A percentile compares a stretch with the other conserved stretches of the same genome.
These are phyloP conservation scores for Atopsyche davidsoni DNA, from an alignment of 1,140 invertebrate genomes.

Conservation along the genomic window DNA sequence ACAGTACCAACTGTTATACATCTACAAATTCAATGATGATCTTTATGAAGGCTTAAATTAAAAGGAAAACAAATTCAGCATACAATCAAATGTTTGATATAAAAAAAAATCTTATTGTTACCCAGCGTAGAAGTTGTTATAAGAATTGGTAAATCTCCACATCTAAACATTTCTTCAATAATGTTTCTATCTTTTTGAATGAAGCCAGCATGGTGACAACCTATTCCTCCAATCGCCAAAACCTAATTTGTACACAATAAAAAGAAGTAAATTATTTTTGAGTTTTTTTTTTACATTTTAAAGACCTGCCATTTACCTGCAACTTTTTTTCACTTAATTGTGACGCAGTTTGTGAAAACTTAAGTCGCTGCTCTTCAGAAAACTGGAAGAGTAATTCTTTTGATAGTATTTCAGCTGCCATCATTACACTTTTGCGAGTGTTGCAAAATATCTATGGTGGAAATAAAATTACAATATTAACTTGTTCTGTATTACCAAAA, in stretches of 20 bases:
- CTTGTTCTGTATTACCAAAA: background rate
- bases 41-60: too few species aligned
- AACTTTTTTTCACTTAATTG: slow-evolving; percentile 56
- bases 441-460: slow-evolving; percentile 72
- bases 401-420: slow-evolving; percentile 58
- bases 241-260: slow-evolving; percentile 25
- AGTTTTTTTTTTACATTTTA: background rate
- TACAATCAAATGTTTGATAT: too few species aligned
- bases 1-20: too few species aligned
- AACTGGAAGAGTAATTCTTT: slow-evolving; percentile 54
- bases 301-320: slow-evolving; percentile 42
- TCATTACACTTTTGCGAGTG: slow-evolving; percentile 65
- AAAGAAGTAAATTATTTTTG: background rate
- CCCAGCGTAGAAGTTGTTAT: slow-evolving; percentile 63
- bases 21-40: too few species aligned
- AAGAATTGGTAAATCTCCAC: slow-evolving; percentile 59
- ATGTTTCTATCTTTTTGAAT: slow-evolving; percentile 54
- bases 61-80: too few species aligned
- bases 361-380: slow-evolving; percentile 47
- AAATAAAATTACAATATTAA: background rate
- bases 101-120: slow-evolving; percentile 32
- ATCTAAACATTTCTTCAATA: slow-evolving; percentile 60
- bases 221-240: slow-evolving; percentile 56
- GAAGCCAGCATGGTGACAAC: slow-evolving; percentile 74
- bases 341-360: slow-evolving; percentile 45